Conservation (phyloP, 2,888 invertebrate species). For the Phymatocera aterrima region DNA sequence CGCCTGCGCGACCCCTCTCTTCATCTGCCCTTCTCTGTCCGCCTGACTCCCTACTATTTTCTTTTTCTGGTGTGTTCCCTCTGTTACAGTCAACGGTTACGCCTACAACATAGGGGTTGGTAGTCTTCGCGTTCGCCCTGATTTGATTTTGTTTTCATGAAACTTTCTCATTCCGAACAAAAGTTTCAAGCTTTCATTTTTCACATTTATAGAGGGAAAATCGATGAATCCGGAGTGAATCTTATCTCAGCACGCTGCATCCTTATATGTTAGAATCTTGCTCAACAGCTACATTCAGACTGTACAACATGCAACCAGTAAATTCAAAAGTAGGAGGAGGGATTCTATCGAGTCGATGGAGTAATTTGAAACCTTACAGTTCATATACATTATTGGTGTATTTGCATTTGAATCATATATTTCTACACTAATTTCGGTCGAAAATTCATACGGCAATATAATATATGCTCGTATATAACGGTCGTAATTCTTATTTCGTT, state of each 20-base stretch:
- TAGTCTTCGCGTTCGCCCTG: background rate
- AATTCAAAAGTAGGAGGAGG: background rate
- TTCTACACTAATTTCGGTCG: background rate
- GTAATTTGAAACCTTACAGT: background rate
- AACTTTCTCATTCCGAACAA: background rate
- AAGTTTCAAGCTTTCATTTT: background rate
- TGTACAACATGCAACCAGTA: background rate
- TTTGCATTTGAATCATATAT: background rate
- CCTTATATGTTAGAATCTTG: background rate
- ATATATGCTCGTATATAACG: no score
- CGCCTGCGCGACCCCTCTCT: slow-evolving; percentile 29
- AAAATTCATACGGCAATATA: no score
- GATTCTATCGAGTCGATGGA: background rate
- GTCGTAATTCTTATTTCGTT: no score
- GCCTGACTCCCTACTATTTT: background rate
- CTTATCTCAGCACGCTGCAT: background rate
- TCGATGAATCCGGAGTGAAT: background rate
- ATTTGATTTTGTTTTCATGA: slow-evolving; percentile 32
- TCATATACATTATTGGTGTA: background rate
- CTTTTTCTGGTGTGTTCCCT: background rate
- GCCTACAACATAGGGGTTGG: slow-evolving; percentile 33
- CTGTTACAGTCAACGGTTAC: slow-evolving; percentile 23
- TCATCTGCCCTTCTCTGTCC: slow-evolving; percentile 2
- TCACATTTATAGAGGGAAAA: background rate
- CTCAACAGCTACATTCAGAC: background rate